Percentiles rank a stretch among this genome's conserved stretches.
Evolutionary conservation across 2,888 invertebrate genomes (phyloP).

Genomic region (Agonopterix arenella): DNA sequence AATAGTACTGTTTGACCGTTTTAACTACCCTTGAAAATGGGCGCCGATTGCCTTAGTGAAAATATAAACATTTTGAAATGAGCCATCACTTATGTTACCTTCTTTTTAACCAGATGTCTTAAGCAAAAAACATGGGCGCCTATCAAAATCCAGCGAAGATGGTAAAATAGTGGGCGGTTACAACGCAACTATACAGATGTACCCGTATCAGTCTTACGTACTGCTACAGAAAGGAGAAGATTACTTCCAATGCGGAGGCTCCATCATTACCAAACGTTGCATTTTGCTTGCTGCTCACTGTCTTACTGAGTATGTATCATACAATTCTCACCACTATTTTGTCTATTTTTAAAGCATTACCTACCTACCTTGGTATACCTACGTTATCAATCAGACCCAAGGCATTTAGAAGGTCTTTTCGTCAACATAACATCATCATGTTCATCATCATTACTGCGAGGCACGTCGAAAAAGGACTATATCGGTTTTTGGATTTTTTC

Average conservation of each 20-base stretch:
- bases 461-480: too few species aligned
- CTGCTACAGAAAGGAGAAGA: slow-evolving; percentile 31
- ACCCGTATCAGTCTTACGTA: slow-evolving; percentile 59
- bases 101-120: slow-evolving; percentile 27
- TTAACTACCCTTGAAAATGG: too few species aligned
- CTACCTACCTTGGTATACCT: neutral
- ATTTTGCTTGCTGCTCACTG: slow-evolving; percentile 72
- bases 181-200: slow-evolving; percentile 41
- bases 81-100: too few species aligned
- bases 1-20: too few species aligned
- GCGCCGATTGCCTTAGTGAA: too few species aligned
- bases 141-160: slow-evolving; percentile 10
- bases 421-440: too few species aligned
- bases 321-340: too few species aligned
- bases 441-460: too few species aligned
- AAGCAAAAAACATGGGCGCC: slow-evolving; percentile 26
- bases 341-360: neutral
- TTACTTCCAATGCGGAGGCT: slow-evolving; percentile 63
- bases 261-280: slow-evolving; percentile 45
- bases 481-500: too few species aligned
- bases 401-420: neutral
- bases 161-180: slow-evolving; percentile 62
- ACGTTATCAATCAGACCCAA: too few species aligned
- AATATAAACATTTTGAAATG: too few species aligned
- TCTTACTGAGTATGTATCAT: slow-evolving; percentile 39